Conservation (phyloP, 2,888 invertebrate genomes). For the Heliconius ethilla region DNA sequence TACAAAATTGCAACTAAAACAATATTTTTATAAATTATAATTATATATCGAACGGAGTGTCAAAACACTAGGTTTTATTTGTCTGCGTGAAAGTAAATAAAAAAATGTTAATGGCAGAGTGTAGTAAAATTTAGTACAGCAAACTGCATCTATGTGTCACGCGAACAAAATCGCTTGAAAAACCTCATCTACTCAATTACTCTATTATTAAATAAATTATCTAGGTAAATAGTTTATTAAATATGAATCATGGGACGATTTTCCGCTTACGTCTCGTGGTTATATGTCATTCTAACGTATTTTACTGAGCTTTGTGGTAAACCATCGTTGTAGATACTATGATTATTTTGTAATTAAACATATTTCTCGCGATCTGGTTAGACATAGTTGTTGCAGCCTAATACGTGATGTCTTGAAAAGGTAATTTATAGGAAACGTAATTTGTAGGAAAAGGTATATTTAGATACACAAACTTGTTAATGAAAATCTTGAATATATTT, state of each 20-base stretch:
- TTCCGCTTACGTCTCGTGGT: background rate
- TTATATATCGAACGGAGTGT: too few species aligned
- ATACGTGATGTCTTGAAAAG: background rate
- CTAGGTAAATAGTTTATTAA: background rate
- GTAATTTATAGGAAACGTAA: too few species aligned
- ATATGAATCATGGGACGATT: slow-evolving; percentile 20
- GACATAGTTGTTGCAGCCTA: background rate
- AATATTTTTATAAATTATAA: too few species aligned
- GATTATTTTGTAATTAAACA: background rate
- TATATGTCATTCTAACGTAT: background rate
- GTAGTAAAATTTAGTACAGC: too few species aligned
- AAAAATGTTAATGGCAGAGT: too few species aligned
- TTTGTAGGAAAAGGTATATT: too few species aligned
- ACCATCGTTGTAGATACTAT: background rate
- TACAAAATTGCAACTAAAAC: background rate
- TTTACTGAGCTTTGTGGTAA: background rate
- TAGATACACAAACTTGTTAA: too few species aligned
- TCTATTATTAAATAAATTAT: slow-evolving; percentile 13
- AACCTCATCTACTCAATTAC: background rate
- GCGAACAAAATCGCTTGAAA: background rate
- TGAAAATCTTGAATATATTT: background rate
- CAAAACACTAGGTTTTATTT: too few species aligned
- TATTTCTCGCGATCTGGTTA: background rate
- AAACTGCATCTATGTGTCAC: background rate
- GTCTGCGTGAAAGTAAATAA: too few species aligned